These are phyloP conservation scores for Chorisops tibialis DNA, from an alignment of 2,888 invertebrate genomes.

Conservation along the genomic window DNA sequence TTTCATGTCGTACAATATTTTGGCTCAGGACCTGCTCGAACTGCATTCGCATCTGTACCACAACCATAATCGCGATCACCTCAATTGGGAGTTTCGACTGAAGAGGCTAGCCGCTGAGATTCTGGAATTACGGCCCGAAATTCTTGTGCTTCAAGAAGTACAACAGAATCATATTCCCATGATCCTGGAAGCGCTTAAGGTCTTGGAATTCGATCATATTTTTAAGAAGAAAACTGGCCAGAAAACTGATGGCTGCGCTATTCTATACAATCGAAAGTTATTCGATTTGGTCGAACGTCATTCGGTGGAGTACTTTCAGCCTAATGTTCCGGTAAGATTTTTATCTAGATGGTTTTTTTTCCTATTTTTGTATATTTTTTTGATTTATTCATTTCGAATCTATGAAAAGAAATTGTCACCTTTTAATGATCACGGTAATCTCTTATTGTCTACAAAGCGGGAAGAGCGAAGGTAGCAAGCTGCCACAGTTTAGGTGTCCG, in stretches of 20 bases:
- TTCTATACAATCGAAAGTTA: constrained; percentile 68
- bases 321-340: constrained; percentile 37
- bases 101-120: constrained; percentile 55
- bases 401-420: no score
- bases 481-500: no score
- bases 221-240: constrained; percentile 81
- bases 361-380: no score
- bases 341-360: no score
- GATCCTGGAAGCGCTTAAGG: constrained; percentile 58
- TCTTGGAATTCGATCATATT: constrained; percentile 67
- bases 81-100: constrained; percentile 70
- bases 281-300: constrained; percentile 65
- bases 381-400: no score
- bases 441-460: no score
- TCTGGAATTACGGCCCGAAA: constrained; percentile 53
- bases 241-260: constrained; percentile 86
- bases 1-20: constrained; percentile 81
- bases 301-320: constrained; percentile 67
- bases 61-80: constrained; percentile 55
- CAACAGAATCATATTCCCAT: constrained; percentile 68
- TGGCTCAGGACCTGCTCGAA: constrained; percentile 78
- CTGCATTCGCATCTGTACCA: constrained; percentile 71
- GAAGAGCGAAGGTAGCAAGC: no score
- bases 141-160: constrained; percentile 76
- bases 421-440: no score